phyloP scores from a whole-genome alignment of 2,113 vertebrate genomes.

The Fukomys damarensis region DNA sequence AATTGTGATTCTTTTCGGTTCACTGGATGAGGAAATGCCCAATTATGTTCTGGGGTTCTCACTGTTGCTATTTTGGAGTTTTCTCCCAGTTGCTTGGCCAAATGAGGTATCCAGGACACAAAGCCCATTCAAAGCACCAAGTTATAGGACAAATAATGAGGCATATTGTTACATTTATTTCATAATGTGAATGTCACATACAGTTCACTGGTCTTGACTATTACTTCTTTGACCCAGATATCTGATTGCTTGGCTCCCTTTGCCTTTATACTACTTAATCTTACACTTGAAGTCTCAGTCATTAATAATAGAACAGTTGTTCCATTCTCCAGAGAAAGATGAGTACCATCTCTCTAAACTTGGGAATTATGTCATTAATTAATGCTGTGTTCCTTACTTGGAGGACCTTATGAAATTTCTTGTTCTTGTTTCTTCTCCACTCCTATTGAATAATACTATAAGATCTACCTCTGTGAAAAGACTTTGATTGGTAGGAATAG shows the following conservation, averaged over 20 bases:
- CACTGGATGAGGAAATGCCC: conserved; percentile 40
- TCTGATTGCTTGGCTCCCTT: conserved; percentile 58
- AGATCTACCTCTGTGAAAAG: neutral
- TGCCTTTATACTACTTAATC: conserved; percentile 32
- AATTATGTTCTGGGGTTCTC: conserved; percentile 30
- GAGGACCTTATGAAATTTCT: neutral
- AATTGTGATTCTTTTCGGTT: conserved; percentile 65
- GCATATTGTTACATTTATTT: neutral
- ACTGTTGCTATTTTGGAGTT: conserved; percentile 43
- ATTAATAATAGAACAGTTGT: conserved; percentile 54
- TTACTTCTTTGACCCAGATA: conserved; percentile 42
- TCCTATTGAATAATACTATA: neutral
- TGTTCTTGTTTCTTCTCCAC: neutral
- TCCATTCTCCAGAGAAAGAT: conserved; percentile 54
- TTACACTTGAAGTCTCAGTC: conserved; percentile 66
- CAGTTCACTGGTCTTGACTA: neutral
- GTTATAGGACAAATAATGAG: neutral
- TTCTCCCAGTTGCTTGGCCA: neutral
- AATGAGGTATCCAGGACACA: neutral
- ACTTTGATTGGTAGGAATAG: neutral
- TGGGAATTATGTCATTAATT: conserved; percentile 49
- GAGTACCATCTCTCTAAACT: neutral
- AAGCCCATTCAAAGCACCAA: neutral
- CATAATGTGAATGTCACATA: neutral
- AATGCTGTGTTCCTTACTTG: neutral